A percentile compares a stretch with the other conserved stretches of the same genome.
Evolutionary conservation across 2,113 vertebrate genomes (phyloP).

Genomic region (Alethe castanea): DNA sequence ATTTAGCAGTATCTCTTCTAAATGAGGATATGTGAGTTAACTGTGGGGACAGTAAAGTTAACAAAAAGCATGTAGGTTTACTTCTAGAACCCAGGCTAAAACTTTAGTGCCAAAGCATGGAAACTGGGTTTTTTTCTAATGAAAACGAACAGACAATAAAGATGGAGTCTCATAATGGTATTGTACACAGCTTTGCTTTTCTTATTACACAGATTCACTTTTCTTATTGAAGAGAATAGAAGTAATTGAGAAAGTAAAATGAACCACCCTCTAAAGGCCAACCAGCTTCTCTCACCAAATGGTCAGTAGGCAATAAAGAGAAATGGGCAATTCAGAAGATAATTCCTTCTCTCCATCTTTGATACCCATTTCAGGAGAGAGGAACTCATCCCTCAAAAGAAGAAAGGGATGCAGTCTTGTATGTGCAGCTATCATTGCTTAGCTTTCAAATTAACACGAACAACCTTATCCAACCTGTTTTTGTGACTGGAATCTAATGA

Average conservation of each 20-base stretch:
- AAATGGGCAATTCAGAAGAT: background rate
- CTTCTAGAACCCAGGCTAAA: background rate
- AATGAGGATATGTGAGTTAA: background rate
- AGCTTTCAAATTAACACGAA: background rate
- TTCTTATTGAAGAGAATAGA: background rate
- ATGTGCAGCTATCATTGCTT: background rate
- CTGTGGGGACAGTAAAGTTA: background rate
- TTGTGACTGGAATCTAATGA: background rate
- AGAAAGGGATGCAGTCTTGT: background rate
- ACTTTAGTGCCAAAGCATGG: background rate
- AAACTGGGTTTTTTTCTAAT: background rate
- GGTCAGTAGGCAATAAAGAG: background rate
- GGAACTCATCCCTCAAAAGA: background rate
- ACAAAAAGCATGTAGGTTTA: background rate
- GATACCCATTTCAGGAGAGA: background rate
- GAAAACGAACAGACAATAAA: background rate
- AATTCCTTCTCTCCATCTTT: background rate
- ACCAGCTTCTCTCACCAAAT: background rate
- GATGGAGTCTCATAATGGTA: background rate
- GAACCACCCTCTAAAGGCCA: background rate
- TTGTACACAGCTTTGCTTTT: background rate
- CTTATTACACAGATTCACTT: background rate
- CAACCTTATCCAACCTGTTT: background rate
- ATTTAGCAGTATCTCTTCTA: background rate
- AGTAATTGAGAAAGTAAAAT: background rate